These are phyloP conservation scores for Montipora sp. DNA, from an alignment of 64 coral and sea anemone genomes.

Conservation along the genomic window DNA sequence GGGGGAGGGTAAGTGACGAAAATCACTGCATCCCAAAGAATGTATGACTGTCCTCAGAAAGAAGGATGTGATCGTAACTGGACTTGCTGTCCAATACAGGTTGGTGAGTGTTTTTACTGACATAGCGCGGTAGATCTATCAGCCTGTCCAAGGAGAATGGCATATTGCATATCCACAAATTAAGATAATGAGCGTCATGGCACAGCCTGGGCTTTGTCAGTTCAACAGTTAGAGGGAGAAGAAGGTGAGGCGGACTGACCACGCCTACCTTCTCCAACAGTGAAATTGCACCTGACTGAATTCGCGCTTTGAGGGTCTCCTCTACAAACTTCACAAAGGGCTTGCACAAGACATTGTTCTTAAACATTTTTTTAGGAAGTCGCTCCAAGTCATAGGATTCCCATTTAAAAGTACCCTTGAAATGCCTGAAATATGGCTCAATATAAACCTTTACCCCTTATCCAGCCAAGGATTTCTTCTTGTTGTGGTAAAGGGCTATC, in stretches of 20 bases:
- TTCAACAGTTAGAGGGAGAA: conserved; percentile 25
- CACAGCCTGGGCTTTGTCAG: conserved; percentile 18
- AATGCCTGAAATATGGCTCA: conserved; percentile 20
- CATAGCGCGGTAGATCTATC: conserved; percentile 21
- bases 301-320: not conserved
- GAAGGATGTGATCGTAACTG: not conserved
- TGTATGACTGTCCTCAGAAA: too few species aligned
- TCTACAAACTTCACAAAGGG: conserved; percentile 16
- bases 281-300: conserved; percentile 13
- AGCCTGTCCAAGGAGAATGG: not conserved
- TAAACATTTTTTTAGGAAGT: not conserved
- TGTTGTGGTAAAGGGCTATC: too few species aligned
- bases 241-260: not conserved
- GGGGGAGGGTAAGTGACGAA: too few species aligned
- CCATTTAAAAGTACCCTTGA: conserved; percentile 43
- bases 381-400: conserved; percentile 25
- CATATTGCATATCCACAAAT: not conserved
- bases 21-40: too few species aligned
- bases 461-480: not conserved
- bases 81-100: not conserved
- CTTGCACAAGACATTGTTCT: not conserved
- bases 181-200: conserved; percentile 45
- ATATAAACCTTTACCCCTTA: conserved; percentile 15
- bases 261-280: not conserved
- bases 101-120: not conserved